These are phyloP conservation scores for Macrotis lagotis DNA, from an alignment of 2,113 vertebrate genomes.

Conservation along the genomic window DNA sequence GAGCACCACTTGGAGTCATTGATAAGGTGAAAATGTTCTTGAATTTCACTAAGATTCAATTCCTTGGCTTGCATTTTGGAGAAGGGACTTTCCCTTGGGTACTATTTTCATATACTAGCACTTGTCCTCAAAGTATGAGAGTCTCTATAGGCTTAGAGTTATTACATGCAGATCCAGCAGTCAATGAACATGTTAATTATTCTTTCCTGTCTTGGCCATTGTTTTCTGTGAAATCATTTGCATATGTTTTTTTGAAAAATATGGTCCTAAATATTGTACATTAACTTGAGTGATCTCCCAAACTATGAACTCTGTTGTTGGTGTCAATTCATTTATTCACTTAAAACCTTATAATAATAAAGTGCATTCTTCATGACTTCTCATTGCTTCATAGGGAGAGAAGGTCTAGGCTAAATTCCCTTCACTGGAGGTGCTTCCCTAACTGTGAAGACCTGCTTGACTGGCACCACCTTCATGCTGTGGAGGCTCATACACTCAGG, in stretches of 20 bases:
- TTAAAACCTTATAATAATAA: constrained; percentile 29
- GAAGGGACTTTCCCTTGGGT: not conserved
- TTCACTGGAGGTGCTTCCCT: not conserved
- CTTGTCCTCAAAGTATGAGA: not conserved
- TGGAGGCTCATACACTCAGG: no score
- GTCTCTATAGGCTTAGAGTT: not conserved
- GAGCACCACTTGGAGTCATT: not conserved
- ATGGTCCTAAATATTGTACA: not conserved
- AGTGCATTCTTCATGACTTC: not conserved
- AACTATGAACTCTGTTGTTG: not conserved
- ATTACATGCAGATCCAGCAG: not conserved
- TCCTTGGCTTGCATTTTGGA: not conserved
- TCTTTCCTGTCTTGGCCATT: not conserved
- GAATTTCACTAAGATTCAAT: not conserved
- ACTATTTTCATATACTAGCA: not conserved
- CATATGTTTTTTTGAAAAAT: not conserved
- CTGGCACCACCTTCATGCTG: not conserved
- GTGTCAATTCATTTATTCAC: not conserved
- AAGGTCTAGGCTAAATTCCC: not conserved
- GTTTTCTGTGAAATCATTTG: not conserved
- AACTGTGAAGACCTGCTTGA: not conserved
- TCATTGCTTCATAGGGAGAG: not conserved
- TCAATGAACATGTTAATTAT: not conserved
- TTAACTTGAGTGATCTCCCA: not conserved
- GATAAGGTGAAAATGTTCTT: not conserved